Conservation (phyloP, 2,113 vertebrate species). For the Eolophus roseicapilla region DNA sequence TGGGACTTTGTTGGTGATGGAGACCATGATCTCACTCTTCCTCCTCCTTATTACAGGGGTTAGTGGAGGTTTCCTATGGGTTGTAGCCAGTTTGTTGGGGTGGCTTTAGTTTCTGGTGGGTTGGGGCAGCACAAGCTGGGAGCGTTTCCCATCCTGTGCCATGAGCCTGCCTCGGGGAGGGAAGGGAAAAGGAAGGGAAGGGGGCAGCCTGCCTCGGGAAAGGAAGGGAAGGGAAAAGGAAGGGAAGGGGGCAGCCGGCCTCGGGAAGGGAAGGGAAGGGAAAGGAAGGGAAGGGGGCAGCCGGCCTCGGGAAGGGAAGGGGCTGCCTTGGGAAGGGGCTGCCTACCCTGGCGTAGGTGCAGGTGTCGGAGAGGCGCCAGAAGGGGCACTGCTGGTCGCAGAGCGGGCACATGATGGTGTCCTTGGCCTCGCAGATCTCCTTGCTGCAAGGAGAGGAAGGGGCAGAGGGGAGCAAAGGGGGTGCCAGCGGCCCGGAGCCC, state of each 20-base stretch:
- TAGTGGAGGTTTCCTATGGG: accelerated
- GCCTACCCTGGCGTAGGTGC: constrained; percentile 85
- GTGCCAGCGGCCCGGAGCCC: neutral
- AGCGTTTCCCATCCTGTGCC: neutral
- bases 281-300: no score
- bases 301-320: neutral
- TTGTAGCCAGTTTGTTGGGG: neutral
- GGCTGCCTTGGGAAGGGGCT: no score
- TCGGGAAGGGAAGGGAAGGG: no score
- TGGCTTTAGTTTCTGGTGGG: neutral
- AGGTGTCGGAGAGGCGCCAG: constrained; percentile 87
- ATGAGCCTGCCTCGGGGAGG: neutral
- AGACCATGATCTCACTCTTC: accelerated
- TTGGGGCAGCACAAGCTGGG: neutral
- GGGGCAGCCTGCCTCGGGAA: no score
- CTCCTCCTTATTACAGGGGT: neutral
- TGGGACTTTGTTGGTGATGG: neutral
- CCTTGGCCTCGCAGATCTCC: constrained; percentile 85
- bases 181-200: no score
- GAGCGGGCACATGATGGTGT: constrained; percentile 85
- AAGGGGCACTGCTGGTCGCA: constrained; percentile 79
- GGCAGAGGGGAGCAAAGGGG: neutral
- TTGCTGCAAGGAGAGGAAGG: constrained; percentile 67
- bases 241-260: no score
- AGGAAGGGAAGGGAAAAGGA: no score